Conservation (phyloP, 2,113 vertebrate species). For the Seriola aureovittata region DNA sequence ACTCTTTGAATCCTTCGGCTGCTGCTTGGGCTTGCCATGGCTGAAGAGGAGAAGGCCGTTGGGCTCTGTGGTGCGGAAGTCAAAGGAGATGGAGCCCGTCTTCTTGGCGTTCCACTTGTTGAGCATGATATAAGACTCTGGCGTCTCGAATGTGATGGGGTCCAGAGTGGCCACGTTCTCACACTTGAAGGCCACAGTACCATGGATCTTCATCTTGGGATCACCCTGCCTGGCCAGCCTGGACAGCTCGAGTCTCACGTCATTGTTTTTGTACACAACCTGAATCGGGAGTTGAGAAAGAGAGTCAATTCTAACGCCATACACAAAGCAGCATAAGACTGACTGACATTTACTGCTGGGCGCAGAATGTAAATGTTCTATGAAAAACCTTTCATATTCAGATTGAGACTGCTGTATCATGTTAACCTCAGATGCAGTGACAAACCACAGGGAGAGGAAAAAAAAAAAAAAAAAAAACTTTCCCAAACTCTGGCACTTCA, state of each 20-base stretch:
- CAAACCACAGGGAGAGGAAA: not conserved
- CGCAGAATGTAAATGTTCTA: not conserved
- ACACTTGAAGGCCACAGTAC: constrained; percentile 97
- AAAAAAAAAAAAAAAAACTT: not conserved
- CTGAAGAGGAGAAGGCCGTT: constrained; percentile 98
- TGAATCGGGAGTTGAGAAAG: constrained; percentile 71
- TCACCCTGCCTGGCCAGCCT: constrained; percentile 95
- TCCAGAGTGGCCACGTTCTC: constrained; percentile 98
- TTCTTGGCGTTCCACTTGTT: constrained; percentile 99
- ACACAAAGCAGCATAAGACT: not conserved
- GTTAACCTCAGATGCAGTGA: not conserved
- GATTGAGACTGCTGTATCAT: not conserved
- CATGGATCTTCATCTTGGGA: constrained; percentile 96
- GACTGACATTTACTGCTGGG: not conserved
- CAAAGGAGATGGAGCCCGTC: constrained; percentile 98
- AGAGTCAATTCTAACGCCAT: not conserved
- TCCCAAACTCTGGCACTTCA: not conserved
- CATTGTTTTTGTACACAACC: constrained; percentile 99
- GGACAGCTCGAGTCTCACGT: constrained; percentile 95
- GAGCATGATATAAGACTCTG: constrained; percentile 94
- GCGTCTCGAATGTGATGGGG: constrained; percentile 98
- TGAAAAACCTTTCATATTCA: not conserved
- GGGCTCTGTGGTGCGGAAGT: constrained; percentile 98
- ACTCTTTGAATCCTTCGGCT: constrained; percentile 93
- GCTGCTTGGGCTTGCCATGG: constrained; percentile 94